Base-by-base conservation (phyloP, 2,113 vertebrate species). In the Pachyramphus minor region DNA sequence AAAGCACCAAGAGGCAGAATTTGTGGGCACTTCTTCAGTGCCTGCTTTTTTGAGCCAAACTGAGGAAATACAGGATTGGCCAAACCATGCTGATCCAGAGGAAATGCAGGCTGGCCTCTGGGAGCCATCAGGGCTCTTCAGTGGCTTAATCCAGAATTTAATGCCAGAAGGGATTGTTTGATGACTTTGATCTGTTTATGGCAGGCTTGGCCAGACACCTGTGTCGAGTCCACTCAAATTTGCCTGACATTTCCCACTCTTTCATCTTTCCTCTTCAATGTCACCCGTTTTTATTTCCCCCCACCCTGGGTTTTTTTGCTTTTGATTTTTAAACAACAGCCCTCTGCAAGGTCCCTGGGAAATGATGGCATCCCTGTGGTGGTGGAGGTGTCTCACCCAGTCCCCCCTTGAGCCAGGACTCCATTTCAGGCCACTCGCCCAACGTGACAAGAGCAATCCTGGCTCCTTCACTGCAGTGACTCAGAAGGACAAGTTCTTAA, bases 401-500 rank as follows among this genome's bases (percentile, higher is more conserved):
- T 33, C 45, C 31, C 30, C 8, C 37, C 74, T 42, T 37, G 12
- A 92, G 75, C 83, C 1, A 2, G 2, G 11, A 20, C 69, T 81
- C 67, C 39, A 3, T 68, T 85, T 81, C 76, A 86, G 90, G 47
- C 67, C 90, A 56, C 68, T 89, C 74, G 68, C 14, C 41, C 64
- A 91, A 42, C 56, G 78, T 73, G 95, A 95, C 92, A 90, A 89
- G 59, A 90, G 69, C 84, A 87, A 4, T 72, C 50, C 80, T 92
- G 88, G 66, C 92, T 92, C 39, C 49, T 80, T 75, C 75, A 14
- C 73, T 73, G 52, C 88, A 24, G 73, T 95, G 90, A 96, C 80
- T 97, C 90, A 93, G 28, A 53, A 76, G 80, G 85, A 78, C 92
- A 73, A 96, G 49, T 93, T 93, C 86, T 87, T 90, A 78, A 96